Base-by-base conservation (phyloP, 2,113 vertebrate genomes). In the Cricetomys ansorgei region DNA sequence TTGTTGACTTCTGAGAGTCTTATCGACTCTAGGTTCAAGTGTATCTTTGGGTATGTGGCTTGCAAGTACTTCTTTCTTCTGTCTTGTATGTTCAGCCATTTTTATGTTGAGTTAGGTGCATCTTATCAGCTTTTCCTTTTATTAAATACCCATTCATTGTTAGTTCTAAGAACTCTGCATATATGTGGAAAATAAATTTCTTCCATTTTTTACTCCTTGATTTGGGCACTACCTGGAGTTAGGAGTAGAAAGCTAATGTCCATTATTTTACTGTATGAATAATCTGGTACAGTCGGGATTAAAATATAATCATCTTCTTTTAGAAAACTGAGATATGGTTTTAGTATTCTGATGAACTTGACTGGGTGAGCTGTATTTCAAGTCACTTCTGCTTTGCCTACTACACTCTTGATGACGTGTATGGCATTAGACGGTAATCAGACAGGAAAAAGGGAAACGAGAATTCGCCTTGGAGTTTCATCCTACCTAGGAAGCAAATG, bases 371-470 rank as follows among this genome's bases (percentile, higher is more conserved):
- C 25, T 69, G 5, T 64, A 55, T 87, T 88, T 67, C 43, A 40
- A 4, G 34, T 48, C 77, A 50, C 31, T 73, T 16, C 50, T 89
- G 29, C 40, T 94, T 89, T 89, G 57, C 31, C 79, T 92, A 81
- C 90, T 83, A 83, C 4, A n/a, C n/a, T 37, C 23, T 43, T 17
- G 53, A 70, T 34, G 64, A 10, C 6, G 45, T 40, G 1, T 81
- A 37, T 53, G 64, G n/a, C 48, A 88, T 55, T 10, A 94, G 65
- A 94, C 29, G 57, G 50, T 48, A 85, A 73, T 59, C 69, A 87
- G 89, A 91, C 37, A 53, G 23, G 25, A 81, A 15, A 89, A 93
- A 55, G 59, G 37, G 75, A 93, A 96, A 92, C 40, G n/a, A 95
- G 31, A 64, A 55, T 79, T 31, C 13, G n/a, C 37, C 25, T 88